Conservation (phyloP, 2,888 invertebrate genomes). For the Erpobdella octoculata region DNA sequence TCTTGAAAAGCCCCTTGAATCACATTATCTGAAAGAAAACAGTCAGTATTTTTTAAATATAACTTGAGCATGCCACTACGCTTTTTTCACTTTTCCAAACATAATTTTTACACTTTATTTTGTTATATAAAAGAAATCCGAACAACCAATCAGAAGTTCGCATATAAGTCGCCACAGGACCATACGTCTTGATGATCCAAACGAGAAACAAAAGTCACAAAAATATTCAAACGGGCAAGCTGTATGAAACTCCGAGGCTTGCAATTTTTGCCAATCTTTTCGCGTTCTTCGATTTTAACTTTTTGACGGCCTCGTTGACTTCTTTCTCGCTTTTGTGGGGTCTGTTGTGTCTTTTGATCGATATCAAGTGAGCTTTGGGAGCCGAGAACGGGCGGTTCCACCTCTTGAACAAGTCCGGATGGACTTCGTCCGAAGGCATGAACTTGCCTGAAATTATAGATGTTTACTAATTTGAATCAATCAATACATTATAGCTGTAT, state of each 20-base stretch:
- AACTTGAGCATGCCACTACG: no score
- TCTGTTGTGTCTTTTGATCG: conserved; percentile 33
- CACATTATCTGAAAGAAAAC: no score
- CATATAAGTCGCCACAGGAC: neutral
- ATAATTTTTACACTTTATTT: no score
- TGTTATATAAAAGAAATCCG: neutral
- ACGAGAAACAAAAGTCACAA: neutral
- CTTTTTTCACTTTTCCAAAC: no score
- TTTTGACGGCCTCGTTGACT: neutral
- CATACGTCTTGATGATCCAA: neutral
- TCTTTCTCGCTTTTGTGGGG: neutral
- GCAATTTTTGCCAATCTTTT: conserved; percentile 31
- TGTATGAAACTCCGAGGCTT: conserved; percentile 2
- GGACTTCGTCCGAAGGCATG: conserved; percentile 31
- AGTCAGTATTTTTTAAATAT: no score
- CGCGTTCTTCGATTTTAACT: conserved; percentile 14
- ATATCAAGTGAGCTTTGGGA: conserved; percentile 22
- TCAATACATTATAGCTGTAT: no score
- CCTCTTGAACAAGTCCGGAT: conserved; percentile 34
- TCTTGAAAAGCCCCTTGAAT: no score
- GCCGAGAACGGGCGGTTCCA: conserved; percentile 16
- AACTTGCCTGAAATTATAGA: conserved; percentile 28
- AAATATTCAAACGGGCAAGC: neutral
- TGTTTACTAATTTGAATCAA: no score
- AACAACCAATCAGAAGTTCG: neutral